Evolutionary conservation across 2,113 vertebrate genomes (phyloP).

Genomic region (Geococcyx californianus): DNA sequence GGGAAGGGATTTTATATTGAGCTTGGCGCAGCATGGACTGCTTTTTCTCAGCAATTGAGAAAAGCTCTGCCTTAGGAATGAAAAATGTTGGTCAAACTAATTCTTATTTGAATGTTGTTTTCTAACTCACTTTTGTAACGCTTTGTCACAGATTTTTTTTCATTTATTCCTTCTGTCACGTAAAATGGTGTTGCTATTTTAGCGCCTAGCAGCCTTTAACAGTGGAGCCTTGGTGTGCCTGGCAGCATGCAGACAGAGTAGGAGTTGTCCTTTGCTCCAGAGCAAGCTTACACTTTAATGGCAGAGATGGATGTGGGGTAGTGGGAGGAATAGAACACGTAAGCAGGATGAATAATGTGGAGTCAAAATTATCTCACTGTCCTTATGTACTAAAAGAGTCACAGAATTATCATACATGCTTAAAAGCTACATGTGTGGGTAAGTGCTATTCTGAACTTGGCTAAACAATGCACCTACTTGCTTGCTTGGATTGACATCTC

Average conservation of each 20-base stretch:
- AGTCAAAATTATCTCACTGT: not conserved
- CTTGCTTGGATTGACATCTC: not conserved
- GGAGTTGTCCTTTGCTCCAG: not conserved
- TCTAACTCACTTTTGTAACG: not conserved
- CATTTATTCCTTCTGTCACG: not conserved
- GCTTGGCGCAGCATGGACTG: not conserved
- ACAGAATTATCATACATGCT: not conserved
- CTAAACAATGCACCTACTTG: not conserved
- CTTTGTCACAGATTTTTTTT: not conserved
- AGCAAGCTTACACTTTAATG: not conserved
- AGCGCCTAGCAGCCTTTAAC: not conserved
- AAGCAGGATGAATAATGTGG: not conserved
- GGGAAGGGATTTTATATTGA: not conserved
- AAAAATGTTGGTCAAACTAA: not conserved
- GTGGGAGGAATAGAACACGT: not conserved
- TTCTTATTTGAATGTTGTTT: not conserved
- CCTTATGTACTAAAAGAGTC: not conserved
- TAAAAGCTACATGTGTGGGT: not conserved
- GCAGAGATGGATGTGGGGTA: not conserved
- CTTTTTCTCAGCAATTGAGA: not conserved
- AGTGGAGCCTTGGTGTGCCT: not conserved
- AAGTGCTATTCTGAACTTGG: not conserved
- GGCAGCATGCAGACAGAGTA: not conserved
- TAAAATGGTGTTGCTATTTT: fast-evolving
- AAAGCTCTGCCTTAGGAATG: not conserved